phyloP scores from a whole-genome alignment of 2,113 vertebrate genomes.

The Microtus ochrogaster region DNA sequence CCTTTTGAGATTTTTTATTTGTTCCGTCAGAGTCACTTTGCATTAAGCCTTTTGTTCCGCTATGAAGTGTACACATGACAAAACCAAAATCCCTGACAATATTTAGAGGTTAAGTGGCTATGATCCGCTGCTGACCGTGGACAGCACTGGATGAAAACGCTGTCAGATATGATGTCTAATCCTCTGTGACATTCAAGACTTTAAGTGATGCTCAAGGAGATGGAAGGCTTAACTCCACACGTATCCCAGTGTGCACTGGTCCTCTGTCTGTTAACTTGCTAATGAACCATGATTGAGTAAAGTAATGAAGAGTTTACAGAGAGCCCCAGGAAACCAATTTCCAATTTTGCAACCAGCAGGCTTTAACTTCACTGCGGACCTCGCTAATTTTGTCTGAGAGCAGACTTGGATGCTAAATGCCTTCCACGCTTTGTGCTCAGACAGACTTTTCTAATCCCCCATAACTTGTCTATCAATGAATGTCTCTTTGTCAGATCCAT shows the following conservation, averaged over 20 bases:
- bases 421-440: constrained; percentile 84
- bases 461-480: constrained; percentile 82
- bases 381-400: constrained; percentile 88
- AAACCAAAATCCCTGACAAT: constrained; percentile 79
- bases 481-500: constrained; percentile 80
- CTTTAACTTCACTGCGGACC: constrained; percentile 87
- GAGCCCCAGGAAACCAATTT: constrained; percentile 92
- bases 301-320: constrained; percentile 94
- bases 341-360: constrained; percentile 91
- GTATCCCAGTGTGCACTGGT: constrained; percentile 87
- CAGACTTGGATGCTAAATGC: constrained; percentile 86
- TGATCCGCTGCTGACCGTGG: constrained; percentile 74
- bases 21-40: constrained; percentile 77
- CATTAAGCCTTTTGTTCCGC: constrained; percentile 76
- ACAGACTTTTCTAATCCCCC: constrained; percentile 82
- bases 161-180: constrained; percentile 85
- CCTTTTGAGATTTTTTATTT: constrained; percentile 81
- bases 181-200: constrained; percentile 88
- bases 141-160: constrained; percentile 77
- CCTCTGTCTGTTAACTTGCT: constrained; percentile 93
- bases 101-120: constrained; percentile 80
- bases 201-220: constrained; percentile 89
- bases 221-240: constrained; percentile 85
- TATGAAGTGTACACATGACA: constrained; percentile 65
- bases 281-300: constrained; percentile 92